Percentiles rank a stretch among this genome's conserved stretches.
phyloP scores from a whole-genome alignment of 2,888 invertebrate genomes.

The Galerucella calmariensis region DNA sequence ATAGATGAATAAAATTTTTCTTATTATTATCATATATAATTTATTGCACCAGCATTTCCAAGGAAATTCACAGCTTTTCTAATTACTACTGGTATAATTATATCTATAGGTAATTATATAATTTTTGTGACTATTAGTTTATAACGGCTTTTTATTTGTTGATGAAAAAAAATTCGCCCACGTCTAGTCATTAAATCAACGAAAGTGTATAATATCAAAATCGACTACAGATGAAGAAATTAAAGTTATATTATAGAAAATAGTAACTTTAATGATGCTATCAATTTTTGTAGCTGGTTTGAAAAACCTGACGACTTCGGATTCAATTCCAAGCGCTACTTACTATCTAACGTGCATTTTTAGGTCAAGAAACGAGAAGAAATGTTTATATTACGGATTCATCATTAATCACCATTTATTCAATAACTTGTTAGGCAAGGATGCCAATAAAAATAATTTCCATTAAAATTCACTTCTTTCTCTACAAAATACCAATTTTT shows the following conservation, averaged over 20 bases:
- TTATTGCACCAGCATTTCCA: too few species aligned
- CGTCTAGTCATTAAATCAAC: not conserved
- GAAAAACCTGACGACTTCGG: not conserved
- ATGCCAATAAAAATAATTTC: too few species aligned
- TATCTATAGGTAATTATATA: not conserved
- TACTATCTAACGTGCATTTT: not conserved
- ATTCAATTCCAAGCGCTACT: not conserved
- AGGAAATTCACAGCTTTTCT: not conserved
- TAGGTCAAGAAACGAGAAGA: constrained; percentile 3
- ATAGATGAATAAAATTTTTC: too few species aligned
- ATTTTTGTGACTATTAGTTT: not conserved
- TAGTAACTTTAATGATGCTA: constrained; percentile 1
- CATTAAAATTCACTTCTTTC: too few species aligned
- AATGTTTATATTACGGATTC: not conserved
- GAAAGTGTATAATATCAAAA: not conserved
- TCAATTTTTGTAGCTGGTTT: not conserved
- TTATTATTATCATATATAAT: too few species aligned
- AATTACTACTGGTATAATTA: not conserved
- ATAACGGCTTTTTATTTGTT: not conserved
- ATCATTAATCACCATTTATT: not conserved
- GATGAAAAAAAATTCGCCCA: not conserved
- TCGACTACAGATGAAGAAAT: not conserved
- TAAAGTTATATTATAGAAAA: not conserved
- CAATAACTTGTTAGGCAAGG: too few species aligned
- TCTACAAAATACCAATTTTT: too few species aligned